Conservation (phyloP, 2,113 vertebrate species). For the Psettodes erumei region DNA sequence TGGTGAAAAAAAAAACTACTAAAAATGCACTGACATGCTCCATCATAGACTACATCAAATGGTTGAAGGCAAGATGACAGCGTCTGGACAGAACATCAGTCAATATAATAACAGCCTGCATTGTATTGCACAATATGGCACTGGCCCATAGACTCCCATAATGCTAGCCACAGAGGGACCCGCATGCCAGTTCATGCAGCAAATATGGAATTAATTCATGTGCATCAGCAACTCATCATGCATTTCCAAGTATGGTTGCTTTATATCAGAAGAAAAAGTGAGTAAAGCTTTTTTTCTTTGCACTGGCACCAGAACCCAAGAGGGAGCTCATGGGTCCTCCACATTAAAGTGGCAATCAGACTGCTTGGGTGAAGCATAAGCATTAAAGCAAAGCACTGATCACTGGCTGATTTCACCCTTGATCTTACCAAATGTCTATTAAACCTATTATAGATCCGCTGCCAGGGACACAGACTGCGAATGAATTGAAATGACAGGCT, state of each 20-base stretch:
- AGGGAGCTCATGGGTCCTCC: constrained; percentile 13
- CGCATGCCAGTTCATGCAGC: constrained; percentile 38
- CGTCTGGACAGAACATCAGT: constrained; percentile 10
- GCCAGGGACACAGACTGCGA: constrained; percentile 18
- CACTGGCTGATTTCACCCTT: constrained; percentile 56
- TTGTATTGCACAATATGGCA: constrained; percentile 16
- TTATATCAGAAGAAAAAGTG: constrained; percentile 36
- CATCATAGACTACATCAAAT: constrained; percentile 27
- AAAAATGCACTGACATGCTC: constrained; percentile 5
- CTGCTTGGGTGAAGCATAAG: constrained; percentile 41
- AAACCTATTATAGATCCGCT: constrained; percentile 48
- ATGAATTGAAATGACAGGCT: constrained; percentile 44
- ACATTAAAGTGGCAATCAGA: constrained; percentile 62
- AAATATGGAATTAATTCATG: constrained; percentile 48
- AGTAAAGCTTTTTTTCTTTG: not conserved
- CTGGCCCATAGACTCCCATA: constrained; percentile 22
- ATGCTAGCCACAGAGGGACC: constrained; percentile 35
- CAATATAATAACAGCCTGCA: constrained; percentile 11
- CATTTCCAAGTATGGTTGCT: constrained; percentile 33
- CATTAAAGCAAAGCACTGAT: constrained; percentile 54
- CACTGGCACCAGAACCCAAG: constrained; percentile 7
- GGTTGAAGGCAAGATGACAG: constrained; percentile 18
- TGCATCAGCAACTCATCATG: constrained; percentile 36
- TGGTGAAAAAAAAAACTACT: constrained; percentile 4
- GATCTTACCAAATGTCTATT: constrained; percentile 48